Percentiles rank a stretch among this genome's conserved stretches.
These are phyloP conservation scores for Microcebus jonahi DNA, from an alignment of 2,113 vertebrate genomes.

Conservation along the genomic window DNA sequence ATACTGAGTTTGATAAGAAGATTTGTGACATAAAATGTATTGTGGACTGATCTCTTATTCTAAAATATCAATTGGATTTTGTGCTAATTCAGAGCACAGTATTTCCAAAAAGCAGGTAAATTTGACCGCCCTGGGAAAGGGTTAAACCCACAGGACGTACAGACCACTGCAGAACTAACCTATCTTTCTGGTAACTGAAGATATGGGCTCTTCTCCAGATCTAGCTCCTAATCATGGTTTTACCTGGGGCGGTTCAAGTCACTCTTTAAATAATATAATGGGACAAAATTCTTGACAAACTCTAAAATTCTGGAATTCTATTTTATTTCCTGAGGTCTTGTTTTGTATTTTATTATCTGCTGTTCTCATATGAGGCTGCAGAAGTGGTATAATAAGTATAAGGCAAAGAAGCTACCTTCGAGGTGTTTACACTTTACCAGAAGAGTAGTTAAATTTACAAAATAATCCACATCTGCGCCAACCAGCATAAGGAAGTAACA, in stretches of 20 bases:
- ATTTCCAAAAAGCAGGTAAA: not conserved
- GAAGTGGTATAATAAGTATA: not conserved
- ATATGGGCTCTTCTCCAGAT: not conserved
- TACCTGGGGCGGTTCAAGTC: not conserved
- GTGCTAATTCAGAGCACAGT: too few species aligned
- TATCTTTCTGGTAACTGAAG: accelerated
- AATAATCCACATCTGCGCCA: accelerated
- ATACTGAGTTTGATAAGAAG: not conserved
- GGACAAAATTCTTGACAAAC: not conserved
- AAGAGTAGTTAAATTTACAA: not conserved
- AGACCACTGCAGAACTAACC: not conserved
- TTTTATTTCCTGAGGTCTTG: not conserved
- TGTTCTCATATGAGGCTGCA: not conserved
- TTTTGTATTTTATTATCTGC: not conserved
- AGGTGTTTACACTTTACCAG: not conserved
- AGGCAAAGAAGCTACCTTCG: not conserved
- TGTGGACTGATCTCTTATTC: not conserved
- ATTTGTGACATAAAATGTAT: not conserved
- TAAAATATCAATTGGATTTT: not conserved
- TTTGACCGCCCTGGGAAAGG: not conserved
- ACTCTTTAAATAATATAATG: not conserved
- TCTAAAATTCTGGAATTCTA: not conserved
- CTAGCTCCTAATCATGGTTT: not conserved
- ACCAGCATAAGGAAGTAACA: not conserved
- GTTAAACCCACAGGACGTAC: accelerated